Conservation (phyloP, 1,140 invertebrate genomes). For the Micrasema longulum region DNA sequence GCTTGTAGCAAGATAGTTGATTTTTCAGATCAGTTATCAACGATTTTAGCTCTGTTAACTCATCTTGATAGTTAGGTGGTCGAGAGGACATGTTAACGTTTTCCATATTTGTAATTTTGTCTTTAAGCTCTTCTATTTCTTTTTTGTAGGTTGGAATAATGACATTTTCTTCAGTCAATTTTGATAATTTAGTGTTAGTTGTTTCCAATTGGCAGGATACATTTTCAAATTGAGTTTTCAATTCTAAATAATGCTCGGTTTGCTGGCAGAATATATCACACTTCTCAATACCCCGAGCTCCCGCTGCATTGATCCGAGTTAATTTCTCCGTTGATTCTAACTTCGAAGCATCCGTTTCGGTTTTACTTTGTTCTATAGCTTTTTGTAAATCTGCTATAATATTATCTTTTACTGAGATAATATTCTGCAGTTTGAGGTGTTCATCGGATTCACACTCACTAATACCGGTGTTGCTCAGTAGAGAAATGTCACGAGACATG, state of each 20-base stretch:
- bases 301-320: not conserved
- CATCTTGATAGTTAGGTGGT: not conserved
- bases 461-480: conserved; percentile 19
- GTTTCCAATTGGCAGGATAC: conserved; percentile 3
- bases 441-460: not conserved
- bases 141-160: not conserved
- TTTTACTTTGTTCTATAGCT: not conserved
- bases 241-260: conserved; percentile 10
- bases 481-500: conserved; percentile 41
- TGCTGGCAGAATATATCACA: conserved; percentile 20
- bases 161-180: conserved; percentile 9
- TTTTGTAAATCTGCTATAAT: not conserved
- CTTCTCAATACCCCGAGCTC: not conserved
- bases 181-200: not conserved
- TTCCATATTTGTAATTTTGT: not conserved
- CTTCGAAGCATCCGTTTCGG: not conserved
- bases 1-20: not conserved
- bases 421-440: not conserved
- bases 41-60: not conserved
- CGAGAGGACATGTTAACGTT: not conserved
- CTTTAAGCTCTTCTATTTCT: conserved; percentile 6
- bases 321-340: not conserved
- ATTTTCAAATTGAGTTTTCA: conserved; percentile 21
- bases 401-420: conserved; percentile 28
- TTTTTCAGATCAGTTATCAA: not conserved